phyloP scores from a whole-genome alignment of 2,888 invertebrate genomes.

The Cantharis nigra region DNA sequence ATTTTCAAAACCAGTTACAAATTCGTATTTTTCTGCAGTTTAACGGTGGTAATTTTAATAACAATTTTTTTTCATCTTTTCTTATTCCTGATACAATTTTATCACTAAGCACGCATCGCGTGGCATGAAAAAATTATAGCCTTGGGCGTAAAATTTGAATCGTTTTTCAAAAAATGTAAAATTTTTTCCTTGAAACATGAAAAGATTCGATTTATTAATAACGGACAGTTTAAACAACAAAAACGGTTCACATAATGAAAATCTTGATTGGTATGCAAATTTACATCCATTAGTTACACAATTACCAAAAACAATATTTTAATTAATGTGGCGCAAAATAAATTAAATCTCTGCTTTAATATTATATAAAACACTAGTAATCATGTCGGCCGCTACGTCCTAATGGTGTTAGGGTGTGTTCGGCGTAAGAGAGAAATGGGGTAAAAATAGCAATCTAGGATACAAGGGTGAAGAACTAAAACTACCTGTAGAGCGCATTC shows the following conservation, averaged over 20 bases:
- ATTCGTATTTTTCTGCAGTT: not conserved
- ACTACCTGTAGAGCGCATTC: conserved; percentile 28
- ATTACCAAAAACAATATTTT: conserved; percentile 6
- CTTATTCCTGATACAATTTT: not conserved
- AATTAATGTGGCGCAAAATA: not conserved
- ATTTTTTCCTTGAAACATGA: not conserved
- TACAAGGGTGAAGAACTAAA: conserved; percentile 38
- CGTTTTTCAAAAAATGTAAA: not conserved
- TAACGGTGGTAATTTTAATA: not conserved
- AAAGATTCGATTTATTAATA: not conserved
- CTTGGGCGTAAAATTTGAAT: not conserved
- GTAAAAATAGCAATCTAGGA: conserved; percentile 42
- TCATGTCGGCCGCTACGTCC: conserved; percentile 34
- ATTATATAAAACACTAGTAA: conserved; percentile 27
- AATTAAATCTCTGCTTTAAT: conserved; percentile 13
- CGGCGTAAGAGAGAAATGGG: conserved; percentile 38
- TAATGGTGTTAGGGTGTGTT: conserved; percentile 32
- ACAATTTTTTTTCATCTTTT: not conserved
- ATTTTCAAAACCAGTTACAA: not conserved
- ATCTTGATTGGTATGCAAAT: conserved; percentile 1
- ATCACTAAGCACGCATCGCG: not conserved
- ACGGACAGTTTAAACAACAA: not conserved
- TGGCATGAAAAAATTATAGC: not conserved
- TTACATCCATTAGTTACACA: conserved; percentile 5
- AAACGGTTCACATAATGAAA: not conserved